A percentile compares a stretch with the other conserved stretches of the same genome.
phyloP scores from a whole-genome alignment of 2,888 invertebrate species.

The Tolmerus cingulatus region DNA sequence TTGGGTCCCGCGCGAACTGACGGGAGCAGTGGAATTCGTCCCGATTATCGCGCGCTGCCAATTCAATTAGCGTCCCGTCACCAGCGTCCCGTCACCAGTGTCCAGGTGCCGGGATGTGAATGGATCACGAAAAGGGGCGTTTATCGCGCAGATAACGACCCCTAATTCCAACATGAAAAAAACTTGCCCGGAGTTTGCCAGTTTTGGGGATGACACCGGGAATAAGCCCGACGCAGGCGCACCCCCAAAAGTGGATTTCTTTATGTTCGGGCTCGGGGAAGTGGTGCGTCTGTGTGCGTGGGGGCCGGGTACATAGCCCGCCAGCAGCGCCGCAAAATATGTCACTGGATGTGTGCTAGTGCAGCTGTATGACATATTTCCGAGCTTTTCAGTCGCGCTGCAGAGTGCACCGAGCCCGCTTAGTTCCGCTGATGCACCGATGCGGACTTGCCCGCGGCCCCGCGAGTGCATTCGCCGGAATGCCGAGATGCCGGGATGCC shows the following conservation, averaged over 20 bases:
- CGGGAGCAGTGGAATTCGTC: background rate
- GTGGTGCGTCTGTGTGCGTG: background rate
- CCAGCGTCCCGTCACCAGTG: background rate
- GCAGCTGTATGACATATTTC: conserved; percentile 49
- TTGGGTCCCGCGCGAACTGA: background rate
- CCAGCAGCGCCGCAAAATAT: background rate
- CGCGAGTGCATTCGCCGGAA: background rate
- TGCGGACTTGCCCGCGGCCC: conserved; percentile 42
- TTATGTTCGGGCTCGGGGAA: conserved; percentile 6
- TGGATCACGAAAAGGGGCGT: conserved; percentile 52
- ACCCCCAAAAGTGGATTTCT: conserved; percentile 10
- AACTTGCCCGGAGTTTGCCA: conserved; percentile 16
- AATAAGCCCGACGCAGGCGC: conserved; percentile 35
- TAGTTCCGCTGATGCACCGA: conserved; percentile 46
- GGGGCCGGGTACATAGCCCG: background rate
- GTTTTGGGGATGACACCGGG: conserved; percentile 25
- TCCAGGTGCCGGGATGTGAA: conserved; percentile 19
- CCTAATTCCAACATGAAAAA: conserved; percentile 45
- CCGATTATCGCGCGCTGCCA: conserved; percentile 6
- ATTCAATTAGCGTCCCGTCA: conserved; percentile 27
- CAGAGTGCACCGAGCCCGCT: conserved; percentile 39
- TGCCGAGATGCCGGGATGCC: background rate
- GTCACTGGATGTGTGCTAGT: conserved; percentile 47
- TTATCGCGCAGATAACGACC: conserved; percentile 55
- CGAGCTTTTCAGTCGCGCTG: conserved; percentile 25